phyloP scores from a whole-genome alignment of 2,113 vertebrate species.

The Onychostruthus taczanowskii region DNA sequence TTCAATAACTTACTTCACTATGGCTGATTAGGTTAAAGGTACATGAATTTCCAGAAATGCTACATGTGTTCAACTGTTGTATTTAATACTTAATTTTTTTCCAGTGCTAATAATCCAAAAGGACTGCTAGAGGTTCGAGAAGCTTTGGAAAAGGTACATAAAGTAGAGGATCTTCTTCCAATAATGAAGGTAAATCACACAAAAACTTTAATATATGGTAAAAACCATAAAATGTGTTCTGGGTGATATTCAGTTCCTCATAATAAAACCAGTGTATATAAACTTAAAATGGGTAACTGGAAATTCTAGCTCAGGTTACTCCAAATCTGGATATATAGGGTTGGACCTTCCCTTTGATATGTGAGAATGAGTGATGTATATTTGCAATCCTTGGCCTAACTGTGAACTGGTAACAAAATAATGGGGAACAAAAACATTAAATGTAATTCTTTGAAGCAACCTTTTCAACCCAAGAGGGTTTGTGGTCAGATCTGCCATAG shows the following conservation, averaged over 20 bases:
- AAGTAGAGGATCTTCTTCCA: slow-evolving; percentile 96
- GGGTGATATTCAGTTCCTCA: neutral
- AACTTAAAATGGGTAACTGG: neutral
- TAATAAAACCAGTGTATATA: neutral
- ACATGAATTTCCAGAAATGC: neutral
- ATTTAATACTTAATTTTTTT: neutral
- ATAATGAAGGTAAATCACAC: slow-evolving; percentile 92
- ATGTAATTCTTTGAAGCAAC: neutral
- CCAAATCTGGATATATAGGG: neutral
- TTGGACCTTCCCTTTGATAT: neutral
- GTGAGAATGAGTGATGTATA: neutral
- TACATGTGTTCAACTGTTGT: neutral
- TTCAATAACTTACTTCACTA: neutral
- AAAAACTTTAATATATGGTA: neutral
- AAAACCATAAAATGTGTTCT: neutral
- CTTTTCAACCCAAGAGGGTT: rapidly evolving
- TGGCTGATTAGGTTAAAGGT: neutral
- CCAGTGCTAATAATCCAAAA: slow-evolving; percentile 89
- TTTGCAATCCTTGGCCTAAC: neutral
- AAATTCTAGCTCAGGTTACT: neutral
- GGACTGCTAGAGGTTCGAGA: slow-evolving; percentile 89
- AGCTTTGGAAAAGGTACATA: slow-evolving; percentile 93
- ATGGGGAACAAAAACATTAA: neutral
- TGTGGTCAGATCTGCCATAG: neutral
- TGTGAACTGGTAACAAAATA: neutral